Conservation (phyloP, 2,797 vertebrate genomes). For the Rhabdomys pumilio region DNA sequence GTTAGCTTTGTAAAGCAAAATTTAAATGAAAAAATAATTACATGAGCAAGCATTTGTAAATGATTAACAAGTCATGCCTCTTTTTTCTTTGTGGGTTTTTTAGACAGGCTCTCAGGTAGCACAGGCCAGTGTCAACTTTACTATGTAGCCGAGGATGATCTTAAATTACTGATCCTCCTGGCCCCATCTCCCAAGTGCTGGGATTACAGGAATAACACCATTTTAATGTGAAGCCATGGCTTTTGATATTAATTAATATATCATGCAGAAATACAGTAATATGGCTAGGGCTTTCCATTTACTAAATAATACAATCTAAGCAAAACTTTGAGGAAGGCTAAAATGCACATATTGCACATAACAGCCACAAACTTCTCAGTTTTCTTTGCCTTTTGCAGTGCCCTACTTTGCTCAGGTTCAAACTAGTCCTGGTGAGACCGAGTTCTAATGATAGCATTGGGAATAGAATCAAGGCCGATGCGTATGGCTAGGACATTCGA, state of each 20-base stretch:
- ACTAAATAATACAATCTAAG: constrained; percentile 44
- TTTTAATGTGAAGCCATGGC: not conserved
- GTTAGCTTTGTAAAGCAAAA: constrained; percentile 40
- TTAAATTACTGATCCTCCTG: not conserved
- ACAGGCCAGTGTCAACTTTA: not conserved
- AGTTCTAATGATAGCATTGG: constrained; percentile 10
- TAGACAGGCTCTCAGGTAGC: not conserved
- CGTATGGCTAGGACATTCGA: not conserved
- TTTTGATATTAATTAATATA: constrained; percentile 21
- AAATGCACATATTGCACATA: not conserved
- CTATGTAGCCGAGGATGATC: no score
- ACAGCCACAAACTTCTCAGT: constrained; percentile 10
- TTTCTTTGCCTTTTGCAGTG: not conserved
- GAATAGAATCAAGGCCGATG: constrained; percentile 55
- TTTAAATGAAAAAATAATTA: constrained; percentile 44
- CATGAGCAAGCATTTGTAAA: not conserved
- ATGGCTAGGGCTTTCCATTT: not conserved
- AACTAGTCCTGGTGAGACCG: not conserved
- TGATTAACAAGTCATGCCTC: not conserved
- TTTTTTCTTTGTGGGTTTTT: not conserved
- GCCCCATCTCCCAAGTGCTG: not conserved
- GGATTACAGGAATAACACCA: not conserved
- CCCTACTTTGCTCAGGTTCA: constrained; percentile 21
- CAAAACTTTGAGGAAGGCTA: constrained; percentile 37
- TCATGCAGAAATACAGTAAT: not conserved